Evolutionary conservation across 2,797 vertebrate genomes (phyloP).

Genomic region (Hapalemur alaotrensis): DNA sequence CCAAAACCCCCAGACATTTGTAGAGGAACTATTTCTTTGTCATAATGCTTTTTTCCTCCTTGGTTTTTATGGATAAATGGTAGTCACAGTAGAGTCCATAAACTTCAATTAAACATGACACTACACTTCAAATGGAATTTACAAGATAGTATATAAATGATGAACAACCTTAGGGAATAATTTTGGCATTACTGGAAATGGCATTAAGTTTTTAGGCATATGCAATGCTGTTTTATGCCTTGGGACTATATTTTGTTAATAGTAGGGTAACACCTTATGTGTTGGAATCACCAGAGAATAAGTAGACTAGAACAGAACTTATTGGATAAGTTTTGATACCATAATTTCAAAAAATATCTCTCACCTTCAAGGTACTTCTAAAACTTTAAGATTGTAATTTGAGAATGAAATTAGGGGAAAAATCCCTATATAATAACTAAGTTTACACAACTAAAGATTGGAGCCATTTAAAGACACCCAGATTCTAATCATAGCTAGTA

Average conservation of each 20-base stretch:
- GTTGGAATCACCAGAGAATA: neutral
- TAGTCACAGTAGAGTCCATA: neutral
- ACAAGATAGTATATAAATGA: neutral
- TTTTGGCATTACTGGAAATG: neutral
- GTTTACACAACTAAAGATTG: neutral
- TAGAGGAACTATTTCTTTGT: neutral
- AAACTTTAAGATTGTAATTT: conserved; percentile 4
- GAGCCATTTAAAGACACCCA: neutral
- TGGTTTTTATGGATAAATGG: neutral
- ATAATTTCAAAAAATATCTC: neutral
- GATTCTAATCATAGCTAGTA: neutral
- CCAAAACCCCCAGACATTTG: neutral
- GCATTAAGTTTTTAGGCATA: neutral
- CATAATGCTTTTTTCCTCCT: neutral
- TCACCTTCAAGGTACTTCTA: neutral
- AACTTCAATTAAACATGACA: neutral
- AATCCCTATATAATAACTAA: neutral
- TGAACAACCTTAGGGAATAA: neutral
- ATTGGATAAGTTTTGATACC: neutral
- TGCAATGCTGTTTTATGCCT: neutral
- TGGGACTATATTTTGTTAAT: neutral
- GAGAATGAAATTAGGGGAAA: neutral
- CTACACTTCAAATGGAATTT: neutral
- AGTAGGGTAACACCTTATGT: neutral
- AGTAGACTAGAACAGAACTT: neutral